Base-by-base conservation (phyloP, 2,113 vertebrate genomes). In the Colistium nudipinnis region DNA sequence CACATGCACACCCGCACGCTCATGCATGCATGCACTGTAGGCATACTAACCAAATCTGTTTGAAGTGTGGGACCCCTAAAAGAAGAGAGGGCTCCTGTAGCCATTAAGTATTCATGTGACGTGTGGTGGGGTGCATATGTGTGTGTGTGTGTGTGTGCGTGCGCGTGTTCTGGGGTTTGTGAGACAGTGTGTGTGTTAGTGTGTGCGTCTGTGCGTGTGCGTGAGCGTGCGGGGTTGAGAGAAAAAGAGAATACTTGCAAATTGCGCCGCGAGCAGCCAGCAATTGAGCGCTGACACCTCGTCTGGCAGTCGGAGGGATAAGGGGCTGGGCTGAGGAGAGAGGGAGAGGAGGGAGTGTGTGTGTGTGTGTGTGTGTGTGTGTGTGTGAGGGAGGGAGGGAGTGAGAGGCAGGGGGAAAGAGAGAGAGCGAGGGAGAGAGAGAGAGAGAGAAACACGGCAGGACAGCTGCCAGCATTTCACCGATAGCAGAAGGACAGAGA, bases 101-200 rank as follows among this genome's bases (percentile, higher is more conserved):
- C 76, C 91, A 93, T 93, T 91, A 93, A 92, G 91, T 90, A 93
- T 94, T 93, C 87, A 93, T 93, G 90, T 87, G 87, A 90, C 78
- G 85, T 86, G 92, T 82, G 82, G 72, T 76, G 67, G 90, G 76
- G 87, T 84, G 82, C 74, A 63, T 72, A 39, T 59, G 24, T 82
- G 75, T 70, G 74, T 57, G 76, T 81, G 69, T 62, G 60, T 54
- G 77, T 73, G 75, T 70, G 74, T 60, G 78, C 80, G 70, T 62
- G 61, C 52, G 78, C 71, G 45, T 14, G 22, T 17, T 20, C 22
- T 13, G 45, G 60, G 35, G 61, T 80, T 35, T 62, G 31, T 22
- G 6, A 48, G 59, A n/a, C 16, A 10, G 62, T 64, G 76, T 72
- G 64, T 72, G 78, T 80, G 65, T 61, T 70, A 65, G 72, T 76